Conservation (phyloP, 2,113 vertebrate species). For the Spheniscus mendiculus region DNA sequence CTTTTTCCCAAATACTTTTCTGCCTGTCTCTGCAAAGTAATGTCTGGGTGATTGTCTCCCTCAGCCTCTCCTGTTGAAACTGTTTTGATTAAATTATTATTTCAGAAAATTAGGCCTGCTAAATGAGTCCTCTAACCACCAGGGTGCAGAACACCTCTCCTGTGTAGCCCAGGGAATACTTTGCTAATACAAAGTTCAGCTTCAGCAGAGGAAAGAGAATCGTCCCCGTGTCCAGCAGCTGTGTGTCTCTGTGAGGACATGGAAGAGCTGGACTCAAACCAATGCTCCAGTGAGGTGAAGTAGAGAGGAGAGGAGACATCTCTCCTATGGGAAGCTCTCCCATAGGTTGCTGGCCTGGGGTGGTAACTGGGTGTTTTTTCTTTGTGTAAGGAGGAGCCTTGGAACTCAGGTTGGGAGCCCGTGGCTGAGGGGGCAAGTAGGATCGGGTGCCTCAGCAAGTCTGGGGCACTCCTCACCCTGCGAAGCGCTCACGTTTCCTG, state of each 20-base stretch:
- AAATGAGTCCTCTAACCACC: background rate
- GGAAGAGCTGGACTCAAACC: constrained; percentile 10
- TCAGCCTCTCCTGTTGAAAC: background rate
- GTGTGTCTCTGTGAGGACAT: constrained; percentile 2
- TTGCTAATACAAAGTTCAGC: background rate
- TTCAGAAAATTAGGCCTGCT: background rate
- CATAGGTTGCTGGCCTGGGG: background rate
- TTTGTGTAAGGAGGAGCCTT: background rate
- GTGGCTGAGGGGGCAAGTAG: background rate
- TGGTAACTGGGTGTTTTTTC: background rate
- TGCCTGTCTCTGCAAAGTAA: background rate
- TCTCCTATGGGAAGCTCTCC: background rate
- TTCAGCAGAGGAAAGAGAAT: background rate
- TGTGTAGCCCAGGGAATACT: background rate
- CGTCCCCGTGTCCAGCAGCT: background rate
- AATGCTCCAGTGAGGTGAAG: background rate
- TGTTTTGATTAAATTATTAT: background rate
- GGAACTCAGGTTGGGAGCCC: background rate
- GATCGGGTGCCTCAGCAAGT: background rate
- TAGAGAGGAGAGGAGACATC: background rate
- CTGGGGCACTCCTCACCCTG: background rate
- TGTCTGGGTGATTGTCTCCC: background rate
- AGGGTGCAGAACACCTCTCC: background rate
- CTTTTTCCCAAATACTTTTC: background rate
- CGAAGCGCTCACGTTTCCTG: fast-evolving